phyloP scores from a whole-genome alignment of 2,888 invertebrate species.

The Agrotis ipsilon region DNA sequence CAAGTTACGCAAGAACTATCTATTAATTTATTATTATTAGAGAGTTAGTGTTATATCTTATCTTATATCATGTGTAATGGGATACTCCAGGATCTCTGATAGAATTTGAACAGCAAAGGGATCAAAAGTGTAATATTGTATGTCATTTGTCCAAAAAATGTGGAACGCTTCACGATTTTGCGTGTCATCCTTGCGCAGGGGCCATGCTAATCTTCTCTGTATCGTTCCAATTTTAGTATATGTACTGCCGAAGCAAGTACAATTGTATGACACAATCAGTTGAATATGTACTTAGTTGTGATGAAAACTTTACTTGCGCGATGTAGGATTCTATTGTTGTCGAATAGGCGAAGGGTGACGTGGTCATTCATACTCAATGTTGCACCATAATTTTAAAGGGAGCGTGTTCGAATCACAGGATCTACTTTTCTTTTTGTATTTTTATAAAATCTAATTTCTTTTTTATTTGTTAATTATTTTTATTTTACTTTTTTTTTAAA shows the following conservation, averaged over 20 bases:
- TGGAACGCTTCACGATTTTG: conserved; percentile 73
- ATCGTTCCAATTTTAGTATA: conserved; percentile 81
- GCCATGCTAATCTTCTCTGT: conserved; percentile 79
- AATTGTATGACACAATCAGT: fast-evolving
- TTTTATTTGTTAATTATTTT: too few relatives aligned
- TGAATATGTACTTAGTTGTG: conserved; percentile 15
- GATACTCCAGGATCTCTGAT: too few relatives aligned
- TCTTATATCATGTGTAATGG: too few relatives aligned
- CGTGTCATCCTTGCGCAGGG: conserved; percentile 82
- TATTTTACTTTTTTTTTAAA: too few relatives aligned
- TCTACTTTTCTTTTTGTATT: conserved; percentile 1
- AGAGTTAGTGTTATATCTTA: too few relatives aligned
- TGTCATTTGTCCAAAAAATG: too few relatives aligned
- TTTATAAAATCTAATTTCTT: too few relatives aligned
- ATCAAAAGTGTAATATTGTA: too few relatives aligned
- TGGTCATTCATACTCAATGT: not conserved
- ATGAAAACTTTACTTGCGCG: conserved; percentile 45
- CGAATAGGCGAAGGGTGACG: not conserved
- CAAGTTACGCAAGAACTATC: too few relatives aligned
- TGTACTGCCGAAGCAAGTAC: conserved; percentile 82
- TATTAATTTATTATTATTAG: too few relatives aligned
- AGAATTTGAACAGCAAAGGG: too few relatives aligned
- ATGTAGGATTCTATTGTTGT: conserved; percentile 17
- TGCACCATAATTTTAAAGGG: not conserved
- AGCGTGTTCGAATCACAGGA: not conserved